phyloP scores from a whole-genome alignment of 2,888 invertebrate species.

The Drosophila yooni region DNA sequence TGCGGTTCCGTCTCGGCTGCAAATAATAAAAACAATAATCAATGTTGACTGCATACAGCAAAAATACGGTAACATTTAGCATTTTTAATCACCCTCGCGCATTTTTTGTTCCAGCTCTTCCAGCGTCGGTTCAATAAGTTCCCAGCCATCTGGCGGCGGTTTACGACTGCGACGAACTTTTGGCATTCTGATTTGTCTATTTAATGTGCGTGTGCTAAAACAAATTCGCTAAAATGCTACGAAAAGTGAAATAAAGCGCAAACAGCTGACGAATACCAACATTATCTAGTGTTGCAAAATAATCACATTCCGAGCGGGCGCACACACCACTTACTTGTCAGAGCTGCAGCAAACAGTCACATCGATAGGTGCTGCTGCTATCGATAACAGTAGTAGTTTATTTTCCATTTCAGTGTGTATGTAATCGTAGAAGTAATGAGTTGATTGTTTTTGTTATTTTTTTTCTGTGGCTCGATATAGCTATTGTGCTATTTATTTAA shows the following conservation, averaged over 20 bases:
- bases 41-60: neutral
- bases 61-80: neutral
- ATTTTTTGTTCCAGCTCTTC: constrained; percentile 99
- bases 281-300: constrained; percentile 22
- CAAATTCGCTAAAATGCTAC: neutral
- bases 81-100: constrained; percentile 89
- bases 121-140: constrained; percentile 98
- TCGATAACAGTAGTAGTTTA: constrained; percentile 41
- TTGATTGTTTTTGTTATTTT: constrained; percentile 60
- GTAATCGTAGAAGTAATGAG: constrained; percentile 57
- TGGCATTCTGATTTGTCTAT: constrained; percentile 88
- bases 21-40: neutral
- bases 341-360: constrained; percentile 2
- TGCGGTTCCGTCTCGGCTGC: constrained; percentile 98
- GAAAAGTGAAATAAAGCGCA: constrained; percentile 19
- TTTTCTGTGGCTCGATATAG: constrained; percentile 27
- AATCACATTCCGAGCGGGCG: neutral
- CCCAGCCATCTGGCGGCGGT: constrained; percentile 99
- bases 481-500: constrained; percentile 31
- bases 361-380: constrained; percentile 30
- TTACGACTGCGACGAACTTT: constrained; percentile 96
- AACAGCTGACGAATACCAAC: constrained; percentile 33
- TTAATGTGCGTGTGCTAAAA: neutral
- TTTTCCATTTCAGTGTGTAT: constrained; percentile 53
- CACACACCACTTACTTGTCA: neutral